Conservation (phyloP, 37 sponge, comb jelly and placozoan species). For the Axinella damicornis region DNA sequence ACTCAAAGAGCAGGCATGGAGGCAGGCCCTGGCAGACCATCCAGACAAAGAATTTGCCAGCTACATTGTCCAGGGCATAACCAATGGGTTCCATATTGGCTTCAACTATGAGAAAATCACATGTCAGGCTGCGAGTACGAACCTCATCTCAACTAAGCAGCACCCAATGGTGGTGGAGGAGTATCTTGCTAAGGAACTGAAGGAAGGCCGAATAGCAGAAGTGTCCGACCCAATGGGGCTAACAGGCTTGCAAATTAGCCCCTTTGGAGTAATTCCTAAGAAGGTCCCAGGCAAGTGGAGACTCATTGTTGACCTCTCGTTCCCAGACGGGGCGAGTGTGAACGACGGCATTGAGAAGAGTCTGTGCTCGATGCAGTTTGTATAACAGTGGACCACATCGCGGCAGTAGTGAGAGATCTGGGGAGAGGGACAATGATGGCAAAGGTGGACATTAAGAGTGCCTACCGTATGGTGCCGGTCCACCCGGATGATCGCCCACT, state of each 20-base stretch:
- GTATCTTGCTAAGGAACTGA: background rate
- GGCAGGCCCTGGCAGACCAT: no score
- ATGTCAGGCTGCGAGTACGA: no score
- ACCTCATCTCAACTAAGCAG: no score
- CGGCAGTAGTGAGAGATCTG: background rate
- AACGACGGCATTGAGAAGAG: constrained; percentile 16
- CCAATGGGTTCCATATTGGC: no score
- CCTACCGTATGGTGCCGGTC: background rate
- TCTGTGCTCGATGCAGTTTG: constrained; percentile 9
- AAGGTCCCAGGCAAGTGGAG: background rate
- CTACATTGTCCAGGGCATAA: no score
- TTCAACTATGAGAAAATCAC: no score
- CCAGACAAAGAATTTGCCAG: no score
- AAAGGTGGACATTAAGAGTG: background rate
- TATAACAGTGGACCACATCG: constrained; percentile 18
- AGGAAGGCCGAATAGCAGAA: background rate
- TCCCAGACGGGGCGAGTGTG: constrained; percentile 3
- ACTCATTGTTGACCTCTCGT: constrained; percentile 2
- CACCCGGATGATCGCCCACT: background rate
- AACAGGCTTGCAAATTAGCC: background rate
- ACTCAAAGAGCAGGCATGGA: no score
- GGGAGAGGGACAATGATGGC: background rate
- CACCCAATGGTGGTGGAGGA: background rate
- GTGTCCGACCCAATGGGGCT: background rate
- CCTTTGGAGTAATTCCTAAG: constrained; percentile 10